Percentiles rank a stretch among this genome's conserved stretches.
Conservation (phyloP, 30 jellyfish, hydroid and myxozoan species). For the Aurelia sp. region DNA sequence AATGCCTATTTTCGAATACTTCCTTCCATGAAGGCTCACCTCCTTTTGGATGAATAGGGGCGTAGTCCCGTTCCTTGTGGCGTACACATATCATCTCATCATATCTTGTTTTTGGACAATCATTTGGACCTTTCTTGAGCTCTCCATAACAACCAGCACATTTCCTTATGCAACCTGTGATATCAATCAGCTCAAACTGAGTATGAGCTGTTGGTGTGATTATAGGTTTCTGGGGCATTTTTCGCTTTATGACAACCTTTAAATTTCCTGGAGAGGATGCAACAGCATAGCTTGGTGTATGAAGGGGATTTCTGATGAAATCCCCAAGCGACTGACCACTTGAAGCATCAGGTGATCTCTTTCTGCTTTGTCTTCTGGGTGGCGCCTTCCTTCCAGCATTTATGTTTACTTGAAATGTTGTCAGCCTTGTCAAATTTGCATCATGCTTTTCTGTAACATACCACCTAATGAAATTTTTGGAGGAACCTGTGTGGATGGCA, state of each 20-base stretch:
- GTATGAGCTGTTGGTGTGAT: slow-evolving; percentile 8
- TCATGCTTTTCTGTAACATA: too few relatives aligned
- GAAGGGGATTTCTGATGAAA: not conserved
- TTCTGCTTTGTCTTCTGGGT: too few relatives aligned
- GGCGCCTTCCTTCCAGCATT: too few relatives aligned
- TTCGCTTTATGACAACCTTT: slow-evolving; percentile 9
- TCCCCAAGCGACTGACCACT: too few relatives aligned
- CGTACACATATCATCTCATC: slow-evolving; percentile 10
- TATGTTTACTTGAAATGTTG: too few relatives aligned
- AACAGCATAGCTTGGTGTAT: slow-evolving; percentile 1
- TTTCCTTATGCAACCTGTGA: slow-evolving; percentile 14
- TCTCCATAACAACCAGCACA: slow-evolving; percentile 28
- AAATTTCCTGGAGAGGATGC: slow-evolving; percentile 6
- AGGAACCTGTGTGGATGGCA: too few relatives aligned
- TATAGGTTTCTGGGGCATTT: slow-evolving; percentile 10
- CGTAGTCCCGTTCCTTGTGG: slow-evolving; percentile 25
- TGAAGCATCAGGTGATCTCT: too few relatives aligned
- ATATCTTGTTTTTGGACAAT: slow-evolving; percentile 1
- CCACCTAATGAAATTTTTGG: too few relatives aligned
- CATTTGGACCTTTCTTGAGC: slow-evolving; percentile 14
- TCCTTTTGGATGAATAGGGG: not conserved
- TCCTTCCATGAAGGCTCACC: too few relatives aligned
- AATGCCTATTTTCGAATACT: too few relatives aligned
- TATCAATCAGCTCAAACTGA: slow-evolving; percentile 6
- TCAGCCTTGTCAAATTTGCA: too few relatives aligned